Evolutionary conservation across 2,113 vertebrate species (phyloP).

Genomic region (Odocoileus hemionus): DNA sequence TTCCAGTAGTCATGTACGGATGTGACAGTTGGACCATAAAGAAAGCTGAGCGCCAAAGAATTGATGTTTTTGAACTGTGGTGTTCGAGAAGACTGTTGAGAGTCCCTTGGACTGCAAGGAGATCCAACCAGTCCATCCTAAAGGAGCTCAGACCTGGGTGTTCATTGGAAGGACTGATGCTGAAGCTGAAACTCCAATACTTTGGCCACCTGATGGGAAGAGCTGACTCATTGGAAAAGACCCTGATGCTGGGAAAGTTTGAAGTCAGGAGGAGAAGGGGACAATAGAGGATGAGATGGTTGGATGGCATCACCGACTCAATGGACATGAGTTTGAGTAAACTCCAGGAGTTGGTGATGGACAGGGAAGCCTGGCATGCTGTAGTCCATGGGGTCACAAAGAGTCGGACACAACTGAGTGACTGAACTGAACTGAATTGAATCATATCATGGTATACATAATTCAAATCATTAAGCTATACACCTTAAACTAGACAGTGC

Average conservation of each 20-base stretch:
- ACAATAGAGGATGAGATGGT: not conserved
- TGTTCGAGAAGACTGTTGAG: not conserved
- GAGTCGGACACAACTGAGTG: accelerated
- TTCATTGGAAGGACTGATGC: not conserved
- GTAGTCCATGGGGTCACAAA: not conserved
- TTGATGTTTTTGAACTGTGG: not conserved
- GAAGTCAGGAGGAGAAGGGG: not conserved
- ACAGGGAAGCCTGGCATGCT: accelerated
- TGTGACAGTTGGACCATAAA: not conserved
- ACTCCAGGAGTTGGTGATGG: accelerated
- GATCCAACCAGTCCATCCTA: not conserved
- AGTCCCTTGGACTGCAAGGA: not conserved
- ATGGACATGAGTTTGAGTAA: not conserved
- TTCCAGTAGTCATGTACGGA: not conserved
- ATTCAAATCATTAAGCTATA: not conserved
- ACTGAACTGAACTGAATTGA: not conserved
- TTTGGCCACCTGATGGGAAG: accelerated
- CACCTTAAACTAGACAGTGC: not conserved
- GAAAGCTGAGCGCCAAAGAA: not conserved
- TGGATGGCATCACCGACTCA: not conserved
- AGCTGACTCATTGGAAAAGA: not conserved
- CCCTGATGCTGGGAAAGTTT: not conserved
- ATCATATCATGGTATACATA: not conserved
- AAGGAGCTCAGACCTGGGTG: not conserved
- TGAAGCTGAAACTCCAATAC: not conserved